phyloP scores from a whole-genome alignment of 2,113 vertebrate species.

The Haemorhous mexicanus region DNA sequence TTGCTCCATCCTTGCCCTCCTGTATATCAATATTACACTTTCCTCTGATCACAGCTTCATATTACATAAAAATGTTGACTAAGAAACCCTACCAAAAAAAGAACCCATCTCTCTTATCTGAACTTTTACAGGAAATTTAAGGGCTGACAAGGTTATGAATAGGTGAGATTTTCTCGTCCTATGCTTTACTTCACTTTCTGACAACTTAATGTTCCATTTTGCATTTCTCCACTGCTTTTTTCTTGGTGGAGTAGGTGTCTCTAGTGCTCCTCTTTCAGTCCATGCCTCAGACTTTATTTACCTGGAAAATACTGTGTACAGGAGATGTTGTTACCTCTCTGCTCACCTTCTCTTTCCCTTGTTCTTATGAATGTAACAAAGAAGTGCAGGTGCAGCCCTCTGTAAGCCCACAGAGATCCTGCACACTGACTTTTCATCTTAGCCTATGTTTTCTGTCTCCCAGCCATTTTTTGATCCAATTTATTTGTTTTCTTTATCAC shows the following conservation, averaged over 20 bases:
- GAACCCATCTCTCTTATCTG: neutral
- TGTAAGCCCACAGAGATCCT: neutral
- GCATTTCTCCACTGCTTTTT: neutral
- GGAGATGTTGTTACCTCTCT: neutral
- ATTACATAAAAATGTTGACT: neutral
- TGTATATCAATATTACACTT: neutral
- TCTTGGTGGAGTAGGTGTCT: neutral
- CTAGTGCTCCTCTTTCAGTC: neutral
- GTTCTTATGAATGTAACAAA: neutral
- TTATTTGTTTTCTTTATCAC: neutral
- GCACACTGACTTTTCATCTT: neutral
- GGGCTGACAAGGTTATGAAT: neutral
- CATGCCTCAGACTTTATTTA: neutral
- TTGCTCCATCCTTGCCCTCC: neutral
- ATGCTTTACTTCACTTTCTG: neutral
- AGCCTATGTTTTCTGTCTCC: neutral
- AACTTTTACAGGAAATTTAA: neutral
- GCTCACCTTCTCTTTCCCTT: neutral
- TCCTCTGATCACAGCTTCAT: neutral
- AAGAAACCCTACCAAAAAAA: neutral
- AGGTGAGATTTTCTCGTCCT: neutral
- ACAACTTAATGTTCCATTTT: neutral
- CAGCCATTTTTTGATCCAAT: neutral
- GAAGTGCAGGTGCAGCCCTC: neutral
- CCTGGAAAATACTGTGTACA: neutral